Conservation (phyloP, 2,797 vertebrate genomes). For the Hapalemur alaotrensis region DNA sequence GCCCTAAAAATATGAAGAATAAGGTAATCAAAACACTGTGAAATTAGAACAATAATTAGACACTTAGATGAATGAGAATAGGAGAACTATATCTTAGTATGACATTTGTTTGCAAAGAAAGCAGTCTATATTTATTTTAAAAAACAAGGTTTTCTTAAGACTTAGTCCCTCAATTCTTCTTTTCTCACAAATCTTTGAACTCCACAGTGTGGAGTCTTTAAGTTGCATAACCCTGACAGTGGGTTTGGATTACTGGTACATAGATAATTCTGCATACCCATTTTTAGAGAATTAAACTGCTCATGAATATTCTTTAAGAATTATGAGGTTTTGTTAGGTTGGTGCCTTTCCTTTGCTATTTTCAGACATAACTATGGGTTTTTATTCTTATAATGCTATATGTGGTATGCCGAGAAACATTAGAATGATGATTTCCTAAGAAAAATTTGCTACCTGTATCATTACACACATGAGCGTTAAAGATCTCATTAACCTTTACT, state of each 20-base stretch:
- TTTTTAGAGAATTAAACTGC: neutral
- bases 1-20: neutral
- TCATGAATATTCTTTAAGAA: slow-evolving; percentile 52
- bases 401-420: slow-evolving; percentile 13
- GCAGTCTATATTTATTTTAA: neutral
- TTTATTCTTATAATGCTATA: slow-evolving; percentile 8
- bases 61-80: neutral
- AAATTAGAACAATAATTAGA: neutral
- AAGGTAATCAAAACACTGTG: neutral
- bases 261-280: slow-evolving; percentile 1
- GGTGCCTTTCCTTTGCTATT: slow-evolving; percentile 46
- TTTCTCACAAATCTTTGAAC: neutral
- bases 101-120: neutral
- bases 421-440: neutral
- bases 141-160: neutral
- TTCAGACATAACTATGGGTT: slow-evolving; percentile 31
- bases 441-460: neutral
- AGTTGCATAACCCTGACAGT: slow-evolving; percentile 5
- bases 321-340: slow-evolving; percentile 36
- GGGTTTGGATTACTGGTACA: neutral
- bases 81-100: neutral
- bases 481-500: neutral
- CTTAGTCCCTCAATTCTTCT: neutral
- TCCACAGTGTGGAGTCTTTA: neutral
- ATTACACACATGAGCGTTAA: neutral